Evolutionary conservation across 2,797 vertebrate genomes (phyloP).

Genomic region (Sebastolobus altivelis): DNA sequence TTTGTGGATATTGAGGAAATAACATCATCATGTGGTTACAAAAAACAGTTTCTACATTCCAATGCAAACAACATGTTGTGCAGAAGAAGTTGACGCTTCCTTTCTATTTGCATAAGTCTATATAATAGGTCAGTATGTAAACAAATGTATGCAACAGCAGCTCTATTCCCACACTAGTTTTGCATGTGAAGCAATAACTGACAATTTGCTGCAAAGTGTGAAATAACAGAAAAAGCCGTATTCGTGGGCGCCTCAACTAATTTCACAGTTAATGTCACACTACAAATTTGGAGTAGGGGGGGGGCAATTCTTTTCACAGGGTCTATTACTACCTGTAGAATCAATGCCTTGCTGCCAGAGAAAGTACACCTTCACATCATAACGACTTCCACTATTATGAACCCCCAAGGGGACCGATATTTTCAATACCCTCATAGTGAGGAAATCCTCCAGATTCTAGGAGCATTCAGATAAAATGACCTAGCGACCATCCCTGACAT

Average conservation of each 20-base stretch:
- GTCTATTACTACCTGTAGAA: neutral
- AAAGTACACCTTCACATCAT: neutral
- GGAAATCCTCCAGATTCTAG: neutral
- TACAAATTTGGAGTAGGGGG: neutral
- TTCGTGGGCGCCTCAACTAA: neutral
- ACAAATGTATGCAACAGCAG: neutral
- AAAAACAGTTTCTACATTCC: neutral
- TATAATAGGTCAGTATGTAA: neutral
- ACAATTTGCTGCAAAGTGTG: neutral
- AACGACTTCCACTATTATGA: neutral
- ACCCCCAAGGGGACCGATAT: neutral
- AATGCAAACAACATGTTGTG: neutral
- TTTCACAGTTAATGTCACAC: neutral
- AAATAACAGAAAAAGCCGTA: neutral
- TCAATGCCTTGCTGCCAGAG: neutral
- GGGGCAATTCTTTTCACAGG: neutral
- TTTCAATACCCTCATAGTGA: neutral
- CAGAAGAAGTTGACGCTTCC: neutral
- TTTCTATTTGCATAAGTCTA: neutral
- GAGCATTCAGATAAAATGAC: constrained; percentile 20
- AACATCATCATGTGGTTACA: neutral
- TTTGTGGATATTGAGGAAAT: neutral
- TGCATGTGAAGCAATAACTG: neutral
- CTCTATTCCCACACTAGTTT: neutral
- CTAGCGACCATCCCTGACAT: neutral